Evolutionary conservation across 2,888 invertebrate species (phyloP).

Genomic region (Cephus pygmeus): DNA sequence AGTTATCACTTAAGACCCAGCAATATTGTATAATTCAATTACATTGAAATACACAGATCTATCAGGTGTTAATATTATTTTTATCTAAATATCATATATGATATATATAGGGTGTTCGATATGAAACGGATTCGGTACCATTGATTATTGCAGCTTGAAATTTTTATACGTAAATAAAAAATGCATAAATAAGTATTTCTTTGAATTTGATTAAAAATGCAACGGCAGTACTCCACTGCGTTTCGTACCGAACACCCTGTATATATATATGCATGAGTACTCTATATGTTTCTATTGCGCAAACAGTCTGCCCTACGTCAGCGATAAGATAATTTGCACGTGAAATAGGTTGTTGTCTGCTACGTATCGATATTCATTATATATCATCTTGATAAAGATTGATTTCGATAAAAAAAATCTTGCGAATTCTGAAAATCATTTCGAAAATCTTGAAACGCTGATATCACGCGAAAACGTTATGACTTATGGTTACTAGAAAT

Average conservation of each 20-base stretch:
- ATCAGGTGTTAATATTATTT: not conserved
- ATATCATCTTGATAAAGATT: not conserved
- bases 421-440: not conserved
- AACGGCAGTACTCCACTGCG: no score
- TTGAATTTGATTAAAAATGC: no score
- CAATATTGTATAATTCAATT: not conserved
- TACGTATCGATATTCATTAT: not conserved
- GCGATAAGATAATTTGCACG: not conserved
- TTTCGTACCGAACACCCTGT: not conserved
- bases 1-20: not conserved
- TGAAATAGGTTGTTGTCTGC: not conserved
- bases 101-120: not conserved
- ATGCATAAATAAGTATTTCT: no score
- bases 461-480: not conserved
- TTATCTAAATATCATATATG: not conserved
- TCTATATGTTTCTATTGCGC: not conserved
- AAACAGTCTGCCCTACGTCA: not conserved
- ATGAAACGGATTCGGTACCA: no score
- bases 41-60: not conserved
- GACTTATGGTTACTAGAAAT: no score
- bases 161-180: no score
- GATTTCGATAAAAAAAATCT: not conserved
- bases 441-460: not conserved
- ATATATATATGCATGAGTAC: not conserved
- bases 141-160: no score